Conservation (phyloP, 2,797 vertebrate species). For the Zenarchopterus dispar region DNA sequence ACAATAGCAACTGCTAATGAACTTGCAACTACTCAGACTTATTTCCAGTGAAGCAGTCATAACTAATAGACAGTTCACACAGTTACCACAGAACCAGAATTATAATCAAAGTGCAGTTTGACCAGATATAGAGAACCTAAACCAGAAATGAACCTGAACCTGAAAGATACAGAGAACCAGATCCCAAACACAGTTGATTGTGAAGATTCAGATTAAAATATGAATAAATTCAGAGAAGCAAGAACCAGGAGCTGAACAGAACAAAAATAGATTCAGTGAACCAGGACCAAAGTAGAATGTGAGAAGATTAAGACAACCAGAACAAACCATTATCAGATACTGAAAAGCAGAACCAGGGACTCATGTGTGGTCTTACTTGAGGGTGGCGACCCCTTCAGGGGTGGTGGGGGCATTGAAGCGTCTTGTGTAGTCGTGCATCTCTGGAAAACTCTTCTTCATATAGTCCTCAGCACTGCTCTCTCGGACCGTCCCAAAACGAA, state of each 20-base stretch:
- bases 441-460: conserved; percentile 93
- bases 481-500: conserved; percentile 91
- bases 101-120: too few species aligned
- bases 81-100: too few species aligned
- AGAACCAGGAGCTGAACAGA: too few species aligned
- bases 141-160: too few species aligned
- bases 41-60: too few species aligned
- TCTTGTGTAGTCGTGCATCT: conserved; percentile 91
- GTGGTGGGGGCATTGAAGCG: conserved; percentile 89
- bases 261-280: not conserved
- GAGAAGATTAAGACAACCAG: not conserved
- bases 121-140: too few species aligned
- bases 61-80: too few species aligned
- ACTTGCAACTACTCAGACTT: too few species aligned
- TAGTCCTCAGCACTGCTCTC: conserved; percentile 95
- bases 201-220: too few species aligned
- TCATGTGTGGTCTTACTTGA: conserved; percentile 84
- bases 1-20: too few species aligned
- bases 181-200: too few species aligned
- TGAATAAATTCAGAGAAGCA: not conserved
- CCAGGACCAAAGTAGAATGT: not conserved
- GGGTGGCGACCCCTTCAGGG: conserved; percentile 86
- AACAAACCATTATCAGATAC: not conserved
- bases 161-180: too few species aligned
- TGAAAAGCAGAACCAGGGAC: not conserved